A percentile compares a stretch with the other conserved stretches of the same genome.
Conservation (phyloP, 2,113 vertebrate genomes). For the Tachysurus fulvidraco region DNA sequence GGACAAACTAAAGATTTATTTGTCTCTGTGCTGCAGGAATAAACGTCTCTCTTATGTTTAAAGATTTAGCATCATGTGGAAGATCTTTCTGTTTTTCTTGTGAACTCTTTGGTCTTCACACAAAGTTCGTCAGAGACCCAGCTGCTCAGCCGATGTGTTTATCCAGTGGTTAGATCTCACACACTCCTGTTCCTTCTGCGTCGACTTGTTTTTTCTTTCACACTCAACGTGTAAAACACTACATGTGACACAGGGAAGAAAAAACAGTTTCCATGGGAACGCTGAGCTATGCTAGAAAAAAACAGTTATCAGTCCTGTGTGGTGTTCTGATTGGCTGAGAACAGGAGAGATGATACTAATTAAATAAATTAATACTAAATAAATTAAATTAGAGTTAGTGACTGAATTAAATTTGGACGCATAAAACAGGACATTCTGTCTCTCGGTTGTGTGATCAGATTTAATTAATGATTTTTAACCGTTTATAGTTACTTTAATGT, state of each 20-base stretch:
- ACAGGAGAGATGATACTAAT: neutral
- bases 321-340: neutral
- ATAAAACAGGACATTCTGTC: too few relatives aligned
- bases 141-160: neutral
- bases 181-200: conserved; percentile 24
- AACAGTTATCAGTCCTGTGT: neutral
- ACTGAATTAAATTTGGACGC: neutral
- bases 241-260: conserved; percentile 7
- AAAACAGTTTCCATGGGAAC: conserved; percentile 39
- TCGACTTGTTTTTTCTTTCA: conserved; percentile 38
- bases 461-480: neutral
- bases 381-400: neutral
- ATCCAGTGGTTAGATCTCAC: neutral
- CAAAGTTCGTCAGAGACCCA: too few relatives aligned
- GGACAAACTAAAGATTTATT: too few relatives aligned
- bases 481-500: neutral
- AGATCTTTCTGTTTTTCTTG: too few relatives aligned
- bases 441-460: too few relatives aligned
- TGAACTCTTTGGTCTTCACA: too few relatives aligned
- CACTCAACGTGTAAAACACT: conserved; percentile 49
- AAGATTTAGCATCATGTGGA: too few relatives aligned
- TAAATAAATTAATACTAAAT: too few relatives aligned
- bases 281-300: neutral
- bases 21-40: too few relatives aligned
- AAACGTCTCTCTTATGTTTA: too few relatives aligned